phyloP scores from a whole-genome alignment of 1,140 invertebrate genomes.

The Antheraea pernyi region DNA sequence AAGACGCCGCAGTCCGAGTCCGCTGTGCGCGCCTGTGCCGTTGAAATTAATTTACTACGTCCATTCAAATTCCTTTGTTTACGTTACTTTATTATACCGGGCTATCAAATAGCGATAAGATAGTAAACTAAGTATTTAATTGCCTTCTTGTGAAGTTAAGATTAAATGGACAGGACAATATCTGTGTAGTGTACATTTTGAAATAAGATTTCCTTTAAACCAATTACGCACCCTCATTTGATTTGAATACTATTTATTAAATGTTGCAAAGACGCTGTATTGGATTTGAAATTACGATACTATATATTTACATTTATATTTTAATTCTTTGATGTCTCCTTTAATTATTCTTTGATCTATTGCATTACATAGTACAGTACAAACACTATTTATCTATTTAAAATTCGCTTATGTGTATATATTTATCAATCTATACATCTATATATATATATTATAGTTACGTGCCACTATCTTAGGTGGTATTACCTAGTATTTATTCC shows the following conservation, averaged over 20 bases:
- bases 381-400: no score
- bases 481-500: no score
- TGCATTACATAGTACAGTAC: no score
- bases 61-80: slow-evolving; percentile 34
- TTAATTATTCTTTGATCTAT: no score
- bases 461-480: no score
- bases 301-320: no score
- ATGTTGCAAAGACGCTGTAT: no score
- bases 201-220: neutral
- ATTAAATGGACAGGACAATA: slow-evolving; percentile 1
- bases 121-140: slow-evolving; percentile 10
- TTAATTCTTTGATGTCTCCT: no score
- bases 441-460: no score
- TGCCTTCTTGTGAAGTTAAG: neutral
- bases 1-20: slow-evolving; percentile 16
- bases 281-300: no score
- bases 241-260: neutral
- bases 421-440: no score
- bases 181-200: neutral
- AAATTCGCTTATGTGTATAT: no score
- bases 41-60: slow-evolving; percentile 32
- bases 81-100: slow-evolving; percentile 46
- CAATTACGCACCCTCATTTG: neutral
- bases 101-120: slow-evolving; percentile 50
- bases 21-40: slow-evolving; percentile 15